phyloP scores from a whole-genome alignment of 2,797 vertebrate genomes.

The Sebastes glaucus region DNA sequence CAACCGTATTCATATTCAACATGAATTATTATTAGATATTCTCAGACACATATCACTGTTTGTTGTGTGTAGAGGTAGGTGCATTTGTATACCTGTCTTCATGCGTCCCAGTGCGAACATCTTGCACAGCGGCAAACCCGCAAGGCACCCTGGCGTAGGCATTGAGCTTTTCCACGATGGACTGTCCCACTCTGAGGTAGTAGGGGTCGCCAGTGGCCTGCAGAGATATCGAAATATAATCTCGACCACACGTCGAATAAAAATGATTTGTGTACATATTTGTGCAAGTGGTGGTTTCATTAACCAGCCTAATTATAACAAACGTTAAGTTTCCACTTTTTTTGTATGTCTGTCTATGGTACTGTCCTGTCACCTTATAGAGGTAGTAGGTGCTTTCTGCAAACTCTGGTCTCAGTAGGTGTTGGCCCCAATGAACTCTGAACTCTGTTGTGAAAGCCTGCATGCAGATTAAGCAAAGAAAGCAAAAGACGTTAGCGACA shows the following conservation, averaged over 20 bases:
- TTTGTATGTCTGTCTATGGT: not conserved
- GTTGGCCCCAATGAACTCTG: conserved; percentile 88
- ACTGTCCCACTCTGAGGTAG: conserved; percentile 88
- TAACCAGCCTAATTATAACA: not conserved
- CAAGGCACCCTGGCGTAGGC: conserved; percentile 86
- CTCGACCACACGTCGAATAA: not conserved
- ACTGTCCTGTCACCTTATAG: conserved; percentile 82
- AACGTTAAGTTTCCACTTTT: not conserved
- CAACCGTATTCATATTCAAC: too few species aligned
- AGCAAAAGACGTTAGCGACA: not conserved
- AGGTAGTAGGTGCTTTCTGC: conserved; percentile 90
- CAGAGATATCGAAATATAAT: not conserved
- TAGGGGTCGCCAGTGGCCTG: conserved; percentile 88
- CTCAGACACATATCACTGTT: too few species aligned
- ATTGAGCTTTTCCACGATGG: conserved; percentile 87
- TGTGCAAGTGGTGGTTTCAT: not conserved
- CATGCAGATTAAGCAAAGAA: not conserved
- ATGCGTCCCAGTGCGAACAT: conserved; percentile 86
- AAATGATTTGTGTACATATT: not conserved
- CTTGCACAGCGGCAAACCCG: conserved; percentile 87
- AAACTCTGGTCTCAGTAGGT: conserved; percentile 87
- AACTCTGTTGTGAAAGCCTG: conserved; percentile 89
- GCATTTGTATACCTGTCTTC: conserved; percentile 81
- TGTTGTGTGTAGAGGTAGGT: too few species aligned
- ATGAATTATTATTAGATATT: too few species aligned